Evolutionary conservation across 2,797 vertebrate species (phyloP), one percentile per base, ranked within the genome.

Genomic region (Gambelia wislizenii): DNA sequence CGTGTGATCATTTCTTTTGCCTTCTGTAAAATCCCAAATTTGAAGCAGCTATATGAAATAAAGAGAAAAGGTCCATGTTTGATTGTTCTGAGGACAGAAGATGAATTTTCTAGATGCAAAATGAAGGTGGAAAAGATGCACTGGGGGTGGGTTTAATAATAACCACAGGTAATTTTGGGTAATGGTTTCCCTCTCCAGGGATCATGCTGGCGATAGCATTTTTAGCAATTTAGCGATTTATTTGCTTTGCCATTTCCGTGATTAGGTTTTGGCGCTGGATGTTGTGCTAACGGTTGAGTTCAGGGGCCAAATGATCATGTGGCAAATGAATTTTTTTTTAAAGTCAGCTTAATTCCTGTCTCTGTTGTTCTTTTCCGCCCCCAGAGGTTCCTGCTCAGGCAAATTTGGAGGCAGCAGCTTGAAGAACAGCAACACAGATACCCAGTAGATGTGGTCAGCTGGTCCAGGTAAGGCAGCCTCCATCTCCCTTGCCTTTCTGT

Each of bases 401-500:
- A 5, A 22, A 33, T 86, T 76, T 81, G 89, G 78, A 89, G 78
- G 13, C 59, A 18, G 42, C 27, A 7, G 20, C 44, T n/a, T 69
- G 89, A 56, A 27, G 70, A 56, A 22, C 44, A 67, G 25, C 56
- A 5, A 13, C 47, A 42, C 36, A 54, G 47, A 76, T 6, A 4
- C 79, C 69, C 78, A 47, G 56, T 89, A 89, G 89, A 82, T 86
- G 78, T 83, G 78, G 84, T 12, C 84, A 67, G 14, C 89, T 22
- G 30, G 13, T 69, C 47, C 59, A 83, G 88, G 89, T 89, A 86
- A 89, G 70, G 27, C 13, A 7, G 6, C 0, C 2, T 54, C 56
- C 69, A 1, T 67, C 54, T 16, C n/a, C 13, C 5, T 27, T 6
- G 18, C 20, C 64, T 59, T 59, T 27, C 1, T 0, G 1, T 13